A percentile compares a stretch with the other conserved stretches of the same genome.
These are phyloP conservation scores for Drosophila atripex DNA, from an alignment of 2,888 invertebrate species.

Conservation along the genomic window DNA sequence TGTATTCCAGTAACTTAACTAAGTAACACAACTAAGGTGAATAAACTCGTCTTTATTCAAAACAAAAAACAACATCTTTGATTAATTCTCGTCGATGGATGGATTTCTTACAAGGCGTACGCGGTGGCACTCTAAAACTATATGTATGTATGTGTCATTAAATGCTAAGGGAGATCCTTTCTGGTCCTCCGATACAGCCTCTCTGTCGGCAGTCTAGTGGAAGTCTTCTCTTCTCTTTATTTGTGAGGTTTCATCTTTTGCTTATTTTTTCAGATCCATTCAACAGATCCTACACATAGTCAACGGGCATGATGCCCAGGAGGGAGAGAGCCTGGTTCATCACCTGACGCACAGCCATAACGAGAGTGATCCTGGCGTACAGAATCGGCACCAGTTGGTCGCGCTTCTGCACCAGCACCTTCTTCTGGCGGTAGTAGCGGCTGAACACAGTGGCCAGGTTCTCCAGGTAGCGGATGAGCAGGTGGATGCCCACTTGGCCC, in stretches of 20 bases:
- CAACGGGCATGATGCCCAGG: conserved; percentile 88
- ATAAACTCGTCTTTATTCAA: background rate
- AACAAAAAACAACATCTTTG: background rate
- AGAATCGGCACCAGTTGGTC: conserved; percentile 88
- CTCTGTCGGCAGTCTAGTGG: background rate
- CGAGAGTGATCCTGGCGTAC: conserved; percentile 88
- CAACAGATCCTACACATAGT: conserved; percentile 86
- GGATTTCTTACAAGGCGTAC: too few species aligned
- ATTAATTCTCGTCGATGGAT: background rate
- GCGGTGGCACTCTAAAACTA: too few species aligned
- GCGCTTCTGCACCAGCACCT: conserved; percentile 89
- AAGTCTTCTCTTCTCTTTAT: background rate
- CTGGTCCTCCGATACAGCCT: background rate
- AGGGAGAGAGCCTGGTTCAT: conserved; percentile 87
- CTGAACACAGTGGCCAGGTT: conserved; percentile 88
- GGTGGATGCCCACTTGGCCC: conserved; percentile 87
- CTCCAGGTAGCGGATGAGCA: conserved; percentile 87
- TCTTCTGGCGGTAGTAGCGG: conserved; percentile 89
- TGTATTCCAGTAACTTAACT: background rate
- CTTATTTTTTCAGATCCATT: background rate
- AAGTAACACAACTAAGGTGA: background rate
- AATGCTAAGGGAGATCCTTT: too few species aligned
- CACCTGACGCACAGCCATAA: conserved; percentile 87
- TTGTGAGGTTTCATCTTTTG: background rate
- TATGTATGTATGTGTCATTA: too few species aligned